Conservation (phyloP, 2,888 invertebrate genomes). For the Macrostomum cliftonense region DNA sequence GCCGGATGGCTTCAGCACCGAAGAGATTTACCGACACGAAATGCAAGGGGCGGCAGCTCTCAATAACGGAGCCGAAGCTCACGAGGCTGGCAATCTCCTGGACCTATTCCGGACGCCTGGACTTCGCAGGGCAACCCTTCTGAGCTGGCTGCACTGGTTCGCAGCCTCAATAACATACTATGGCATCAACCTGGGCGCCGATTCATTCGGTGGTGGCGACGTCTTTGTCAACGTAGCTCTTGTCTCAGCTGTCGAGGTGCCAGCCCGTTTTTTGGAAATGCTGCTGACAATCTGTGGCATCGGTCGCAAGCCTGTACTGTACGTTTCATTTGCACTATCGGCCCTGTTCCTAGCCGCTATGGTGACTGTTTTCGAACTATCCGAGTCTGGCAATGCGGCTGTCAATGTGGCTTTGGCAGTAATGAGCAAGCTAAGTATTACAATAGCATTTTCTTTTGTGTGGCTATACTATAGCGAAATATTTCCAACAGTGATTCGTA, state of each 20-base stretch:
- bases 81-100: not conserved
- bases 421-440: slow-evolving; percentile 8
- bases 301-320: slow-evolving; percentile 4
- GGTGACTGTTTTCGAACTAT: not conserved
- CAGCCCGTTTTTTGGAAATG: slow-evolving; percentile 2
- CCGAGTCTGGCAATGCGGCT: not conserved
- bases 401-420: slow-evolving; percentile 5
- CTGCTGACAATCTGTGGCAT: slow-evolving; percentile 7
- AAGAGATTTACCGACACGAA: not conserved
- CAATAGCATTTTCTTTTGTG: slow-evolving; percentile 4
- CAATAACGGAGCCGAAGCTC: no score
- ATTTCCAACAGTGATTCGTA: slow-evolving; percentile 8
- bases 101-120: slow-evolving; percentile 3
- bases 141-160: slow-evolving; percentile 1
- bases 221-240: slow-evolving; percentile 6
- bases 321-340: slow-evolving; percentile 4
- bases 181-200: slow-evolving; percentile 9
- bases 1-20: slow-evolving; percentile 41
- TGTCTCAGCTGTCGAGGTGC: slow-evolving; percentile 4
- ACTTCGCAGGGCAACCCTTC: not conserved
- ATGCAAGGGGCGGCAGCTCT: no score
- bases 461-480: slow-evolving; percentile 6
- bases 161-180: slow-evolving; percentile 11
- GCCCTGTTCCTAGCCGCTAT: slow-evolving; percentile 1
- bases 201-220: slow-evolving; percentile 8